Conservation (phyloP, 2,113 vertebrate species). For the Cynopterus brachyotis region DNA sequence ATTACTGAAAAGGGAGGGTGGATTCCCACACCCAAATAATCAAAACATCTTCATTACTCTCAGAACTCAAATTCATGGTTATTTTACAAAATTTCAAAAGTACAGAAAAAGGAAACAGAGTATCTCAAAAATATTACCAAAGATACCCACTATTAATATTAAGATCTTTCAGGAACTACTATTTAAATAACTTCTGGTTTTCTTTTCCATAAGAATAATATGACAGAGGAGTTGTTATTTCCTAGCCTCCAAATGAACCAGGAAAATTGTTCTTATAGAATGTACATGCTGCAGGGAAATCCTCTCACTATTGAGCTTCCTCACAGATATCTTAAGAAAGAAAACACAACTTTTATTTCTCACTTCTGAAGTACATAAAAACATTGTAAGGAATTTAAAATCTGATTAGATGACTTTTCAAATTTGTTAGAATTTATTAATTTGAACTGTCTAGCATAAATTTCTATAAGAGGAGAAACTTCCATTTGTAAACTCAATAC, state of each 20-base stretch:
- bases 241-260: neutral
- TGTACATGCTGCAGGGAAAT: neutral
- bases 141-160: neutral
- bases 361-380: neutral
- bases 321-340: neutral
- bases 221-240: neutral
- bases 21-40: neutral
- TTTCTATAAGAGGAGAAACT: slow-evolving; percentile 24
- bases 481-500: neutral
- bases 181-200: neutral
- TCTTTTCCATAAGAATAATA: neutral
- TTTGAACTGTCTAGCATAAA: neutral
- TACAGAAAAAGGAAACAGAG: neutral
- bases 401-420: neutral
- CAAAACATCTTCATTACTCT: neutral
- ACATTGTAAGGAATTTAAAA: slow-evolving; percentile 18
- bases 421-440: neutral
- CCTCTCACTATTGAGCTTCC: neutral
- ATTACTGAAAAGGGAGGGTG: neutral
- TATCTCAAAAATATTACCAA: neutral
- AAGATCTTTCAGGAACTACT: neutral
- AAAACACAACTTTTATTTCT: neutral
- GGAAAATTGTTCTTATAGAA: neutral
- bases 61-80: neutral
- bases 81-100: neutral